A percentile compares a stretch with the other conserved stretches of the same genome.
Conservation (phyloP, 2,113 vertebrate genomes). For the Sitta europaea region DNA sequence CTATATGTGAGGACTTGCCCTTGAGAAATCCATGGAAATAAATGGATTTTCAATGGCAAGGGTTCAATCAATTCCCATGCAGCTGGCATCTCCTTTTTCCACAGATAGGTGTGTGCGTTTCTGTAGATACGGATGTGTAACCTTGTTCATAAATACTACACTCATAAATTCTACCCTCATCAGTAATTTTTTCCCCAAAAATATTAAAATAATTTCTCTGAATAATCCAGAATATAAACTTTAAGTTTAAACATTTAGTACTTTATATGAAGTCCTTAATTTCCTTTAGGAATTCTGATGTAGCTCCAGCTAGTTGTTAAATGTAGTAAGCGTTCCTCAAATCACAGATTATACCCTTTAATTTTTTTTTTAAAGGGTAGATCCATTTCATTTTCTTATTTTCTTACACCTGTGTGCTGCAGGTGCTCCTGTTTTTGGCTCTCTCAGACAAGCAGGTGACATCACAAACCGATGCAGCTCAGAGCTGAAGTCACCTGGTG, state of each 20-base stretch:
- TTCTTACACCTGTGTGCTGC: too few relatives aligned
- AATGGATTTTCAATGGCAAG: neutral
- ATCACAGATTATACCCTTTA: fast-evolving
- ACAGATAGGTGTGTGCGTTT: neutral
- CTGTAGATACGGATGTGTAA: neutral
- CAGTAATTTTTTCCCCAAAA: neutral
- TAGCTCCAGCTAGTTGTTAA: neutral
- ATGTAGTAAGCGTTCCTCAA: neutral
- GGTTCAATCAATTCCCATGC: neutral
- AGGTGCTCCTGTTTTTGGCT: neutral
- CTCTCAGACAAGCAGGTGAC: neutral
- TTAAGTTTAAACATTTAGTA: neutral
- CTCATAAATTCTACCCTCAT: neutral
- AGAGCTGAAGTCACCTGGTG: neutral
- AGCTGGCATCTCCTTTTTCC: neutral
- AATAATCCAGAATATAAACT: neutral
- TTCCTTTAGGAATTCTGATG: neutral
- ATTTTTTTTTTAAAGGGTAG: neutral
- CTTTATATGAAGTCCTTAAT: neutral
- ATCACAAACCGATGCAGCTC: neutral
- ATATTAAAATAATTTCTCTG: neutral
- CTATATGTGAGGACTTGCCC: neutral
- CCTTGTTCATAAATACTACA: neutral
- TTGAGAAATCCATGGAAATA: neutral
- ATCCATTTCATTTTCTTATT: fast-evolving